Base-by-base conservation (phyloP, 2,888 invertebrate genomes). In the Ochlodes sylvanus region DNA sequence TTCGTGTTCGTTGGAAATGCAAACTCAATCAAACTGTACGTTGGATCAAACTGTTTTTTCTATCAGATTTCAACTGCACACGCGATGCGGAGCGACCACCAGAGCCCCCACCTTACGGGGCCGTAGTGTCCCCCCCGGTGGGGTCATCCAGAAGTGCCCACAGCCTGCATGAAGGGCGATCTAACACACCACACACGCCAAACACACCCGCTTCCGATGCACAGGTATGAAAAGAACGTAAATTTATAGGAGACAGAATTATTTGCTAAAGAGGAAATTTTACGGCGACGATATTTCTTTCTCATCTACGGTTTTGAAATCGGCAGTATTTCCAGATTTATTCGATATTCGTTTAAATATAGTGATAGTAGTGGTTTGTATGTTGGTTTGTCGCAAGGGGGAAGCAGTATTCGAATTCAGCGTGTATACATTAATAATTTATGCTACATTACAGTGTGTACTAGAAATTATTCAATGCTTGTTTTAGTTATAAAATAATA, bases 121-220 rank as follows among this genome's bases (percentile, higher is more conserved):
- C 88, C 0, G 89, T 91, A 10, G 82, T 88, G 32, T 86, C 90
- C 0, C 90, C 90, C 0, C 87, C 88, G 0, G 90, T 90, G 2
- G 90, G 87, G 6, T 75, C 86, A 9, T 90, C 92, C 0, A 82
- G 86, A 67, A 92, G 92, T 71, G 80, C 80, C 1, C 88, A 89
- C 71, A 92, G 90, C 65, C 76, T 92, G 34, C 88, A 89, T 52
- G 94, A 93, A 56, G 75, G 78, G 65, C 90, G 88, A 69, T 82
- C 89, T 7, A 82, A 81, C 57, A 85, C 89, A 7, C 86, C 86
- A 3, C 89, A 89, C 63, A 90, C 90, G 44, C 88, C 92, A 0
- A 86, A 84, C 71, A 90, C 92, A 5, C 90, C 91, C 10, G 86
- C 87, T 38, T 91, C 89, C 63, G 92, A 93, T 82, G 87, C 83